Evolutionary conservation across 2,797 vertebrate species (phyloP), one percentile per base, ranked within the genome.

Genomic region (Ctenopoma multispine): DNA sequence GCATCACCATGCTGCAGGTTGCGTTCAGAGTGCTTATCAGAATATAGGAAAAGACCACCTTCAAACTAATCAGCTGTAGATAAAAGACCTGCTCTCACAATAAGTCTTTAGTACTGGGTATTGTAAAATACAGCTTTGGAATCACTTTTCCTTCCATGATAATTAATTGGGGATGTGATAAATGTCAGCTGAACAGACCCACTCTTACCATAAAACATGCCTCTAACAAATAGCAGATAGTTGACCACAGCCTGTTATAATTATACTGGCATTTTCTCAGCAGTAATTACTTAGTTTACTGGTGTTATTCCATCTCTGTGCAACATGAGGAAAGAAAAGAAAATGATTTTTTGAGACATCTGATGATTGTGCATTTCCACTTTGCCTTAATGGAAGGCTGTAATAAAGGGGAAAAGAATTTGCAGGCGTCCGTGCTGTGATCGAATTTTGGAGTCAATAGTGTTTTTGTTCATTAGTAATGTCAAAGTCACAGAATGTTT

Each of bases 111-210:
- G 75, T 67, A 43, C 34, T 7, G 53, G 6, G 47, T 34, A 53
- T 58, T 53, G 43, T 63, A 36, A 75, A 63, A 77, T 56, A 47
- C 24, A 66, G 44, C 69, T 38, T 1, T 36, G 27, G 43, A 63
- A 85, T 83, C 62, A 47, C 70, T 81, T 83, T 77, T 57, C 62
- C 66, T 81, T 74, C 20, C 4, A 31, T 57, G 72, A 73, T 79
- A 75, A 89, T 80, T 85, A 63, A 87, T 82, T 75, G 75, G 53
- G 47, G 66, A 44, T 64, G 67, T 79, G 60, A 81, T 84, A 75
- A 84, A 83, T 63, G 80, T 84, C 79, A 74, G 64, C 34, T 34
- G 62, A 84, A 81, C 73, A 72, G 75, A 44, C 57, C 56, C 62
- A 40, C 36, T 72, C 50, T 76, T 66, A 56, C 56, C 65, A 44